A percentile compares a stretch with the other conserved stretches of the same genome.
Conservation (phyloP, 2,888 invertebrate species). For the Deilephila porcellus region DNA sequence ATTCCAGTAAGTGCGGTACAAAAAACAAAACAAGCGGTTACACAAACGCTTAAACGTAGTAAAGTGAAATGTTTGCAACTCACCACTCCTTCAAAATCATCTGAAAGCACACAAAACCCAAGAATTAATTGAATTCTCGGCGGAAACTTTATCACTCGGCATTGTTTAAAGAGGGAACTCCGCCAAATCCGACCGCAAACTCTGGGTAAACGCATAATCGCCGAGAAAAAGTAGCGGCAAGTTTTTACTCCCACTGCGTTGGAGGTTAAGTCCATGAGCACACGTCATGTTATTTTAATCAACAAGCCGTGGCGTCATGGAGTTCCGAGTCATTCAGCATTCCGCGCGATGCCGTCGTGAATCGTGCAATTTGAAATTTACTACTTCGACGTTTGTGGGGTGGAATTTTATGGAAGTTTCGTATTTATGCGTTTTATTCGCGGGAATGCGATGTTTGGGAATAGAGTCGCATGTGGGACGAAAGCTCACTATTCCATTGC, state of each 20-base stretch:
- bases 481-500: background rate
- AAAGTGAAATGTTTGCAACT: conserved; percentile 12
- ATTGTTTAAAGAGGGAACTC: conserved; percentile 46
- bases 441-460: background rate
- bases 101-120: conserved; percentile 35
- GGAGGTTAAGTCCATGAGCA: conserved; percentile 37
- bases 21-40: conserved; percentile 9
- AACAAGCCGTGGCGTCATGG: conserved; percentile 51
- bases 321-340: conserved; percentile 33
- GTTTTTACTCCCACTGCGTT: conserved; percentile 39
- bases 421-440: conserved; percentile 15
- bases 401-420: conserved; percentile 17
- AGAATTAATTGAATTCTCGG: conserved; percentile 43
- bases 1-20: background rate
- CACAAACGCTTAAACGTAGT: background rate
- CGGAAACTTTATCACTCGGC: conserved; percentile 44
- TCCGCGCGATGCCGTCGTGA: conserved; percentile 25
- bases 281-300: conserved; percentile 68
- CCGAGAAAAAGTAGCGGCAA: conserved; percentile 47
- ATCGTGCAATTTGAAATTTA: conserved; percentile 24
- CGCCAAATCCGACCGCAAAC: conserved; percentile 46
- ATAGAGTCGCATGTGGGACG: background rate
- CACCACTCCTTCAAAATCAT: conserved; percentile 25
- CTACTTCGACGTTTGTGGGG: conserved; percentile 20
- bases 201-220: conserved; percentile 57